Conservation (phyloP, 2,888 invertebrate genomes). For the Cyclophora punctaria region DNA sequence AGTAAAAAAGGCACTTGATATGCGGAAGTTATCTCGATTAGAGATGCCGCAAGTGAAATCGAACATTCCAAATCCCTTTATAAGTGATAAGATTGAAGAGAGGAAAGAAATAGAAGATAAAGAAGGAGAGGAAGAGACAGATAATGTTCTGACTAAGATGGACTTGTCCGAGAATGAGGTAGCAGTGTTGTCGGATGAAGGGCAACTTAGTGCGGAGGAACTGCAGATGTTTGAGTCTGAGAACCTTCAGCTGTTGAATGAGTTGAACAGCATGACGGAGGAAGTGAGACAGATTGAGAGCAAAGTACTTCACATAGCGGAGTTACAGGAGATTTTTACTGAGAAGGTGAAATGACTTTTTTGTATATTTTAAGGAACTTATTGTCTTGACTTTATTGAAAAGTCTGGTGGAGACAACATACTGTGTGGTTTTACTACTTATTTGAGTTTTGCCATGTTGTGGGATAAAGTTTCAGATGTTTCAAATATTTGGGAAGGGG, state of each 20-base stretch:
- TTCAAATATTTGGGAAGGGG: too few relatives aligned
- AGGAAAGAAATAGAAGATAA: constrained; percentile 28
- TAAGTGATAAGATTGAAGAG: constrained; percentile 33
- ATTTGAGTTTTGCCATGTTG: too few relatives aligned
- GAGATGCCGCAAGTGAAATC: constrained; percentile 58
- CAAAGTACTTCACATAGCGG: constrained; percentile 96
- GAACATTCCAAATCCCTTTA: constrained; percentile 49
- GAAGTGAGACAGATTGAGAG: constrained; percentile 93
- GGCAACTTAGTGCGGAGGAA: constrained; percentile 87
- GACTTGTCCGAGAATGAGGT: constrained; percentile 62
- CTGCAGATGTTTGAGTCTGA: constrained; percentile 95
- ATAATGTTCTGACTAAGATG: constrained; percentile 41
- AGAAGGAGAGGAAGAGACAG: constrained; percentile 32
- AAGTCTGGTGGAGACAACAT: too few relatives aligned
- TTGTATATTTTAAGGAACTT: too few relatives aligned
- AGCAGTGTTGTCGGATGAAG: constrained; percentile 73
- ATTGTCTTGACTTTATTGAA: background rate
- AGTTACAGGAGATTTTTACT: constrained; percentile 95
- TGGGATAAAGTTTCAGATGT: too few relatives aligned
- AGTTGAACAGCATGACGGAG: constrained; percentile 90
- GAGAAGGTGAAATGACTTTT: constrained; percentile 79
- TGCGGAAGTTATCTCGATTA: constrained; percentile 84
- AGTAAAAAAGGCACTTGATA: constrained; percentile 89
- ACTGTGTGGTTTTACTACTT: too few relatives aligned
- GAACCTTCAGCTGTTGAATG: constrained; percentile 89